A percentile compares a stretch with the other conserved stretches of the same genome.
Conservation (phyloP, 2,888 invertebrate genomes). For the Drosophila nr. fundita region DNA sequence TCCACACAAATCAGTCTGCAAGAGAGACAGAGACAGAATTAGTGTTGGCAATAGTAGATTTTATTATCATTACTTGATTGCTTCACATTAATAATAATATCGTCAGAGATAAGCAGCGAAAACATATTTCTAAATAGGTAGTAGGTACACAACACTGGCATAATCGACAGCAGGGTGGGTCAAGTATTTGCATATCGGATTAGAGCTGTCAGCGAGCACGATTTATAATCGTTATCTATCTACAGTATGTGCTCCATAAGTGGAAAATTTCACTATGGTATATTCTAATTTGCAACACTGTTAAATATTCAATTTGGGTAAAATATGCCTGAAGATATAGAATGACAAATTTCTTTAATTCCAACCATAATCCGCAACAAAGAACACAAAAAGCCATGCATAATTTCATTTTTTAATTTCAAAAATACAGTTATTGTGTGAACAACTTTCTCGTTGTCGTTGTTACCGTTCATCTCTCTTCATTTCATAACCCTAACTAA, state of each 20-base stretch:
- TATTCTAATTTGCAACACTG: not conserved
- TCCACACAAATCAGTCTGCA: slow-evolving; percentile 99
- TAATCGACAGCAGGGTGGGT: slow-evolving; percentile 15
- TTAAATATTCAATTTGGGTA: not conserved
- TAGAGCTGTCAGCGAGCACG: not conserved
- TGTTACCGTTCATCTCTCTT: not conserved
- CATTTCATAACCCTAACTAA: not conserved
- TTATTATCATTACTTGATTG: slow-evolving; percentile 41
- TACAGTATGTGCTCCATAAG: not conserved
- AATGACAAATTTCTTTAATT: not conserved
- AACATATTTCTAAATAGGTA: slow-evolving; percentile 29
- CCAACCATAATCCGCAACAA: not conserved
- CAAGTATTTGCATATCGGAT: slow-evolving; percentile 12
- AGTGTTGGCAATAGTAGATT: not conserved
- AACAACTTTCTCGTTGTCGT: not conserved
- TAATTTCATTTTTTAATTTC: not conserved
- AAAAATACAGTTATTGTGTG: not conserved
- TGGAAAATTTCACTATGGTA: not conserved
- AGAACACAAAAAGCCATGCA: not conserved
- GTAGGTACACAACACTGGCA: slow-evolving; percentile 4
- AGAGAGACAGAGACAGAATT: not conserved
- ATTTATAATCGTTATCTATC: not conserved
- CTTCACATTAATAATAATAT: slow-evolving; percentile 22
- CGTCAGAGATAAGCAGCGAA: slow-evolving; percentile 30
- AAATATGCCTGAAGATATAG: not conserved